Conservation (phyloP, 2,113 vertebrate species). For the Ifrita kowaldi region DNA sequence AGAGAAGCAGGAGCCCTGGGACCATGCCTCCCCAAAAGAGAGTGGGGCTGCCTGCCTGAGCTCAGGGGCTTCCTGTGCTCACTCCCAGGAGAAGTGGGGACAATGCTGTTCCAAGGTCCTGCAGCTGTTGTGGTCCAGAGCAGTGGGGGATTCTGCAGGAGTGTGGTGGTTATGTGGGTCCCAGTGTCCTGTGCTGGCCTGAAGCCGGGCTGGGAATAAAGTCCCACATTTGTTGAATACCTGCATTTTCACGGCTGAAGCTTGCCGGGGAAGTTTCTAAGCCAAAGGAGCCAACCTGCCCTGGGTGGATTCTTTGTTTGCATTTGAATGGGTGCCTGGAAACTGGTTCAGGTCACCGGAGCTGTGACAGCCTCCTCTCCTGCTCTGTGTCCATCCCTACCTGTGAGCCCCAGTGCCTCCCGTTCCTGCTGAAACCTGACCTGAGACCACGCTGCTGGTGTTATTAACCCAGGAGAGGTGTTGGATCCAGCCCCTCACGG, state of each 20-base stretch:
- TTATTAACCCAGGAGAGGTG: background rate
- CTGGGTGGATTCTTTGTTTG: background rate
- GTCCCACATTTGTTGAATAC: background rate
- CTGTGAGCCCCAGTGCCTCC: background rate
- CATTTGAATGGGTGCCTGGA: background rate
- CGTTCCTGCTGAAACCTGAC: background rate
- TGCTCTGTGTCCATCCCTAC: background rate
- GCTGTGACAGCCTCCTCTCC: background rate
- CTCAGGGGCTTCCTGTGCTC: background rate
- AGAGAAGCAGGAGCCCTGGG: background rate
- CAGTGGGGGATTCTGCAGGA: background rate
- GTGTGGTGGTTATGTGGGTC: rapidly evolving
- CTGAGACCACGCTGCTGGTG: background rate
- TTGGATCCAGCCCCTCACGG: background rate
- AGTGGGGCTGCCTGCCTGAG: background rate
- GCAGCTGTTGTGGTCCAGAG: background rate
- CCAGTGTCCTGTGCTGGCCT: background rate
- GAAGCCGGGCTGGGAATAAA: background rate
- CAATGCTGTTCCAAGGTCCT: rapidly evolving
- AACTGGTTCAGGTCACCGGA: background rate
- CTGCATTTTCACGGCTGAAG: background rate
- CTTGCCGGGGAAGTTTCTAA: background rate
- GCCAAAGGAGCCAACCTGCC: background rate
- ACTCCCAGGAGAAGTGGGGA: background rate
- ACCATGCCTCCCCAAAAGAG: background rate